These are phyloP conservation scores for Ellobium chinense DNA, from an alignment of 2,888 invertebrate species.

Conservation along the genomic window DNA sequence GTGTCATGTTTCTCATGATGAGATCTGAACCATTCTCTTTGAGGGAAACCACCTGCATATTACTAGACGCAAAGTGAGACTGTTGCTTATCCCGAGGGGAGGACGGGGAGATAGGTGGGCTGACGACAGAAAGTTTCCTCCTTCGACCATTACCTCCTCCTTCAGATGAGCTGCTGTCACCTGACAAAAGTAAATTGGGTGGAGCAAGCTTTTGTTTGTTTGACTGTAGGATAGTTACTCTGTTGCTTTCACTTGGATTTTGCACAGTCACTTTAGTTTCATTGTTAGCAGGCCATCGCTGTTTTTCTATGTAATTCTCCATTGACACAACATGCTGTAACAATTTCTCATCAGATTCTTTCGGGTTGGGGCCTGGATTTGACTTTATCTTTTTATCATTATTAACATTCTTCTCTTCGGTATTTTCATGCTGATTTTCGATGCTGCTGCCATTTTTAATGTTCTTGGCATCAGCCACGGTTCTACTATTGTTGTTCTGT, in stretches of 20 bases:
- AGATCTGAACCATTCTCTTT: neutral
- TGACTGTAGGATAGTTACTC: neutral
- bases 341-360: neutral
- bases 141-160: neutral
- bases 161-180: neutral
- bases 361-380: neutral
- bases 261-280: neutral
- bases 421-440: neutral
- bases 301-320: constrained; percentile 12
- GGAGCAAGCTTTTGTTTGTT: neutral
- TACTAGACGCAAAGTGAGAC: neutral
- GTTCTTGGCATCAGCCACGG: neutral
- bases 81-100: constrained; percentile 15
- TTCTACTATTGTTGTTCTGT: too few relatives aligned
- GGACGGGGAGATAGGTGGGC: constrained; percentile 29
- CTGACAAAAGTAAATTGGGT: neutral
- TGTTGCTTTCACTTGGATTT: neutral
- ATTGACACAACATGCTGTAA: neutral
- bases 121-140: constrained; percentile 44
- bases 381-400: neutral
- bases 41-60: neutral
- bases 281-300: neutral
- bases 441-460: neutral
- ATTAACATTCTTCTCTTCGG: neutral
- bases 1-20: constrained; percentile 16